Percentiles rank a stretch among this genome's conserved stretches.
Conservation (phyloP, 2,888 invertebrate species). For the Eristalis arbustorum region DNA sequence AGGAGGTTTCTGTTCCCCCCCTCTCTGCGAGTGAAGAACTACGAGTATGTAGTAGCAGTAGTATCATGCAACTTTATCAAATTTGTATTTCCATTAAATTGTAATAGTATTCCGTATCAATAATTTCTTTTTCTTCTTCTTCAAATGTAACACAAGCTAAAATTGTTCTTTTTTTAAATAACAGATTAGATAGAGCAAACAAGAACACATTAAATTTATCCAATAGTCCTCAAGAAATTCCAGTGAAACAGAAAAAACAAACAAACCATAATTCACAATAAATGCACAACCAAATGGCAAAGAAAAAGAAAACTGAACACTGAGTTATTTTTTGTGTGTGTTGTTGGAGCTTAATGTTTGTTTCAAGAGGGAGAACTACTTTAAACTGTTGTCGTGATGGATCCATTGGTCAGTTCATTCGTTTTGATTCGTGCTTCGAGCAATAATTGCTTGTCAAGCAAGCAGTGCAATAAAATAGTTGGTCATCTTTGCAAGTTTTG, state of each 20-base stretch:
- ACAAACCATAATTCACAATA: conserved; percentile 15
- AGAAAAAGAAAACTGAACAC: conserved; percentile 20
- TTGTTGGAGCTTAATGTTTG: not conserved
- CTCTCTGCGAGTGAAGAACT: not conserved
- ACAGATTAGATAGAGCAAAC: too few species aligned
- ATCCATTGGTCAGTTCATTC: too few species aligned
- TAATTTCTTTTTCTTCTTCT: conserved; percentile 7
- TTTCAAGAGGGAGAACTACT: not conserved
- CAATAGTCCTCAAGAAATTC: conserved; percentile 34
- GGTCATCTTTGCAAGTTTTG: too few species aligned
- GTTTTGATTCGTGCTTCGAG: too few species aligned
- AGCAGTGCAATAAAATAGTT: too few species aligned
- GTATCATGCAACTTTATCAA: conserved; percentile 24
- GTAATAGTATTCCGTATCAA: conserved; percentile 22
- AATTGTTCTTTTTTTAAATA: conserved; percentile 25
- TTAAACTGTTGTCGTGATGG: not conserved
- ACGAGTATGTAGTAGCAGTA: conserved; percentile 13
- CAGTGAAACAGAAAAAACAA: conserved; percentile 35
- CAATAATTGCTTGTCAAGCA: too few species aligned
- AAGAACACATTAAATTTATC: conserved; percentile 11
- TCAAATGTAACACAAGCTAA: conserved; percentile 35
- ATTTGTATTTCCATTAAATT: conserved; percentile 33
- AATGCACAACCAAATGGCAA: conserved; percentile 29
- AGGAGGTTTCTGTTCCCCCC: conserved; percentile 43
- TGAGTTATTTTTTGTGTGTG: conserved; percentile 4